Evolutionary conservation across 2,888 invertebrate genomes (phyloP).

Genomic region (Arctia plantaginis): DNA sequence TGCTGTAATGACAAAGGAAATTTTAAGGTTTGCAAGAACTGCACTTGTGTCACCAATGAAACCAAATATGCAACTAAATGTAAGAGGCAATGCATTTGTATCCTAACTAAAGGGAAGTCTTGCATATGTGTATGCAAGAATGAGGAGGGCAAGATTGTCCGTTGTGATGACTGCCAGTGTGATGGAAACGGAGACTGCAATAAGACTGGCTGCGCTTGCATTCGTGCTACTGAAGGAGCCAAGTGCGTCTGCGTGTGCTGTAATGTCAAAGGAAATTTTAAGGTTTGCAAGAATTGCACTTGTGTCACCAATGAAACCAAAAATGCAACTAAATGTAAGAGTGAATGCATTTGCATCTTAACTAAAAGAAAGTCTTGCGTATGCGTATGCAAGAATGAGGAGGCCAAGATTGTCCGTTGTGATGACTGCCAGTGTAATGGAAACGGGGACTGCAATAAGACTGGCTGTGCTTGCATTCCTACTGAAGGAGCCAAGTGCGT

Average conservation of each 20-base stretch:
- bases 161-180: constrained; percentile 56
- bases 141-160: constrained; percentile 27
- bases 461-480: constrained; percentile 17
- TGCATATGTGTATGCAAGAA: constrained; percentile 50
- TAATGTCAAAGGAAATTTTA: constrained; percentile 24
- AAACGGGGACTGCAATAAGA: neutral
- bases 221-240: constrained; percentile 43
- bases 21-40: neutral
- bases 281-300: constrained; percentile 32
- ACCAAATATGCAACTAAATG: neutral
- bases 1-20: constrained; percentile 17
- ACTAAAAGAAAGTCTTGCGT: no score
- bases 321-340: neutral
- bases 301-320: constrained; percentile 17
- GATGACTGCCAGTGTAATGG: no score
- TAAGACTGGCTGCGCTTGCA: no score
- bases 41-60: neutral
- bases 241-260: constrained; percentile 35
- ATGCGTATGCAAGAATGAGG: no score
- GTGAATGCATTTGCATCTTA: no score
- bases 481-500: neutral
- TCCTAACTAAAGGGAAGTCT: constrained; percentile 29
- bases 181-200: no score
- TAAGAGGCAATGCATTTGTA: neutral
- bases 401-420: no score